Evolutionary conservation across 2,888 invertebrate species (phyloP).

Genomic region (Drosophila pseudotalamancana): DNA sequence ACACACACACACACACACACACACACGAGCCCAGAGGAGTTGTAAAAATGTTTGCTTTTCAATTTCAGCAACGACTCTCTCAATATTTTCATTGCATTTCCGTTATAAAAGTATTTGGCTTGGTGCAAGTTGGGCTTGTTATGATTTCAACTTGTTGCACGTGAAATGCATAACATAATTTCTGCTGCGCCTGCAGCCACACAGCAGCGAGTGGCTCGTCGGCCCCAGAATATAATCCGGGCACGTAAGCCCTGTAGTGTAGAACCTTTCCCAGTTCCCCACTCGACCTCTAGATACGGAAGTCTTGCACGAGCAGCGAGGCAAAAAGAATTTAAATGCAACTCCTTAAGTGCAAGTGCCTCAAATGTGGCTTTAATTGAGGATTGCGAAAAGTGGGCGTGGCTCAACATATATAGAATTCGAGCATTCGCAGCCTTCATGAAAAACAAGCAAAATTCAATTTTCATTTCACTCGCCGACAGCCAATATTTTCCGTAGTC

Average conservation of each 20-base stretch:
- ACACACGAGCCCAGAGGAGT: slow-evolving; percentile 3
- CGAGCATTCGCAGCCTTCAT: neutral
- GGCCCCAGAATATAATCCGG: slow-evolving; percentile 44
- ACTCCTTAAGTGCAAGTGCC: slow-evolving; percentile 68
- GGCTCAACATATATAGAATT: slow-evolving; percentile 47
- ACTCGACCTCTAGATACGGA: slow-evolving; percentile 41
- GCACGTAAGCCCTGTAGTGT: slow-evolving; percentile 38
- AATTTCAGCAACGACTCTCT: slow-evolving; percentile 51
- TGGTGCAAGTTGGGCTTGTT: slow-evolving; percentile 60
- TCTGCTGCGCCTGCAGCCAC: slow-evolving; percentile 18
- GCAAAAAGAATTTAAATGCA: slow-evolving; percentile 52
- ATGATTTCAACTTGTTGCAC: slow-evolving; percentile 81
- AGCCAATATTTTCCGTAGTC: slow-evolving; percentile 35
- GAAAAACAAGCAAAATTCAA: slow-evolving; percentile 50
- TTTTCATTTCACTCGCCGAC: slow-evolving; percentile 36
- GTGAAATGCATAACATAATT: slow-evolving; percentile 77
- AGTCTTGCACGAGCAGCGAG: slow-evolving; percentile 50
- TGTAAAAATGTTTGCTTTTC: slow-evolving; percentile 46
- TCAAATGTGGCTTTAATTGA: slow-evolving; percentile 49
- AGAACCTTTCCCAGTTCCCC: neutral
- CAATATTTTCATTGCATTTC: slow-evolving; percentile 79
- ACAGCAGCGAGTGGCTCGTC: slow-evolving; percentile 3
- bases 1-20: neutral
- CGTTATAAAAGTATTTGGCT: slow-evolving; percentile 55
- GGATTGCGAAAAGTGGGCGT: neutral